Evolutionary conservation across 2,797 vertebrate species (phyloP).

Genomic region (Melanotaenia maccullochi): DNA sequence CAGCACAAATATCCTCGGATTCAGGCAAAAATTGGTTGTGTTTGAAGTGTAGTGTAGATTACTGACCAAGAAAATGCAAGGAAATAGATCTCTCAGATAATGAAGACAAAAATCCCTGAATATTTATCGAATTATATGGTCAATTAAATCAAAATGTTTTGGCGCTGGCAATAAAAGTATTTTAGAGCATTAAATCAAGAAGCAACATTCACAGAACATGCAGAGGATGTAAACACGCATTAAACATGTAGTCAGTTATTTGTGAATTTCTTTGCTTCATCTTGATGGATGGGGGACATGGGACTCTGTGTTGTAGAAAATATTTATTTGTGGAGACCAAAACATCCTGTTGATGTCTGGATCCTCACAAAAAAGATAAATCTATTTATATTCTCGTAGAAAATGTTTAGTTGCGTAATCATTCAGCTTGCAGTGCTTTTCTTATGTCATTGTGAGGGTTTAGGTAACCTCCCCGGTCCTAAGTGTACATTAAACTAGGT

Average conservation of each 20-base stretch:
- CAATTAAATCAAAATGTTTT: conserved; percentile 58
- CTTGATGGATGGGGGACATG: conserved; percentile 37
- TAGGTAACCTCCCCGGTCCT: conserved; percentile 23
- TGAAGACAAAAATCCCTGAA: conserved; percentile 72
- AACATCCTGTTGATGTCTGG: conserved; percentile 68
- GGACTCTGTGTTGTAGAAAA: conserved; percentile 17
- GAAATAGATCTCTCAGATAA: conserved; percentile 65
- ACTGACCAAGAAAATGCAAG: conserved; percentile 33
- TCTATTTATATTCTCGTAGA: conserved; percentile 10
- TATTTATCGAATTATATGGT: conserved; percentile 72
- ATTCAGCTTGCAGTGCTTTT: conserved; percentile 13
- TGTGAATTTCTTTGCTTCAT: conserved; percentile 27
- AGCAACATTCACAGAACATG: conserved; percentile 54
- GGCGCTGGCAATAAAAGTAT: conserved; percentile 57
- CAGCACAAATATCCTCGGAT: conserved; percentile 40
- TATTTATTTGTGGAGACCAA: conserved; percentile 44
- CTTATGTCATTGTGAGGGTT: conserved; percentile 19
- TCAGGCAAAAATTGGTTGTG: conserved; percentile 15
- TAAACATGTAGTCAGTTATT: conserved; percentile 60
- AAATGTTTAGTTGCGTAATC: conserved; percentile 14
- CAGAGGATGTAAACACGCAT: conserved; percentile 28
- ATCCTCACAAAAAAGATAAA: conserved; percentile 21
- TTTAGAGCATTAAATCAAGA: conserved; percentile 60
- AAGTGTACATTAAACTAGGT: not conserved
- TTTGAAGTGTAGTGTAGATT: conserved; percentile 34